Base-by-base conservation (phyloP, 2,113 vertebrate species). In the Hemicordylus capensis region DNA sequence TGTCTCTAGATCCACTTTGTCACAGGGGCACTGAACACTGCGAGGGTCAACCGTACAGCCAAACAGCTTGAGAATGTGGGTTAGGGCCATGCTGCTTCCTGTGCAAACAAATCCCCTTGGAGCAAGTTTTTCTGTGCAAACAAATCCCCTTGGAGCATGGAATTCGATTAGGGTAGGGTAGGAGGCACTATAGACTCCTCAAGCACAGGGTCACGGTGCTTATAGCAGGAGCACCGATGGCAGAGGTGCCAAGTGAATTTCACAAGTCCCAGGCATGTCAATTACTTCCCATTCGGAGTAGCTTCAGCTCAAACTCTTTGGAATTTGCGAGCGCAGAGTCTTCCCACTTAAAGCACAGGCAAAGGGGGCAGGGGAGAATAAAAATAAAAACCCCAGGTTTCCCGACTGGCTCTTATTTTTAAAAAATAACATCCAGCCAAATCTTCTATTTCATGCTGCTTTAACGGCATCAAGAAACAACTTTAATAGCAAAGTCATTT, bases 61-160 rank as follows among this genome's bases (percentile, higher is more conserved):
- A 89, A 44, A 81, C 4, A 84, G 37, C 14, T 22, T 59, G 69
- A 73, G 76, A 37, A 81, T 83, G 89, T 28, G n/a, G 83, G 19
- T 85, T 79, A 42, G 81, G 81, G 81, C 61, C 83, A 83, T 46
- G 31, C n/a, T n/a, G n/a, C 70, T 86, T 89, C 80, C 59, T 48
- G 46, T 74, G 39, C 31, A 61, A 88, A 42, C 51, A 89, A 93
- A 89, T 75, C 59, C 39, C 87, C 82, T 84, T 89, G 80, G 31
- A 83, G 48, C 85, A 73, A n/a, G n/a, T 48, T 74, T 86, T 89
- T 81, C 59, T 48, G 46, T 74, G 39, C 31, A 61, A 88, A 42
- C 51, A 89, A 93, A 89, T 75, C 59, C 39, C 87, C 82, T 84
- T 89, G 80, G 31, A 83, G 48, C 85, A 73, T 51, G 83, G 46